Evolutionary conservation across 2,888 invertebrate genomes (phyloP), one percentile per base, ranked within the genome.

Genomic region (Sarcophaga carnaria): DNA sequence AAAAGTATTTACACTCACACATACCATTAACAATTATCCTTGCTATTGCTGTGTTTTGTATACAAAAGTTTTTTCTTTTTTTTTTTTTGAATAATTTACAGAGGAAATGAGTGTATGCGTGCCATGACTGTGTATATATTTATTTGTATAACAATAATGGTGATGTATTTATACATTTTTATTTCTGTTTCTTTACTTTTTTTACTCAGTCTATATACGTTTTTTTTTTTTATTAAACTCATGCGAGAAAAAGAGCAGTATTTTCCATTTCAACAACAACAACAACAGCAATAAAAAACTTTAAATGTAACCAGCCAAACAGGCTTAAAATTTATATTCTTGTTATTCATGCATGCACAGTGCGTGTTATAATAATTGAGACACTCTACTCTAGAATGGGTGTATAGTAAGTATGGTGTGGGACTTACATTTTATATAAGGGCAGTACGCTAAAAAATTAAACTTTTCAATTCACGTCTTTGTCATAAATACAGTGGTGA

Each of bases 91-190:
- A 72, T 22, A 70, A 79, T 71, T 54, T 22, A 37, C 14, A 27
- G 63, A 63, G 25, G 54, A 70, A 69, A 64, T 49, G 27, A 25
- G 17, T 17, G 20, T 64, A n/a, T 63, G 22, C 12, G 0, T 11
- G 25, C 14, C 45, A 14, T 27, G 3, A 49, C 3, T 37, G 64
- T 59, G 22, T 25, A 8, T 47, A 45, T 20, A 20, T 4, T 71
- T 79, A 60, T 59, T 59, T 27, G 17, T 67, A 60, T 62, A 60
- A 80, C 75, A 69, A 67, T 49, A 27, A 63, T 81, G 60, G 12
- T 75, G 74, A 25, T 74, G 67, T 62, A 66, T 70, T 45, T 71
- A 27, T 77, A 54, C 70, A 59, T 71, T 76, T 59, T 76, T 59
- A 54, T 77, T 64, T 82, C 64, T 71, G 64, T 78, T 22, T 22